A percentile compares a stretch with the other conserved stretches of the same genome.
Evolutionary conservation across 2,797 vertebrate species (phyloP).

Genomic region (Rhinogobio ventralis): DNA sequence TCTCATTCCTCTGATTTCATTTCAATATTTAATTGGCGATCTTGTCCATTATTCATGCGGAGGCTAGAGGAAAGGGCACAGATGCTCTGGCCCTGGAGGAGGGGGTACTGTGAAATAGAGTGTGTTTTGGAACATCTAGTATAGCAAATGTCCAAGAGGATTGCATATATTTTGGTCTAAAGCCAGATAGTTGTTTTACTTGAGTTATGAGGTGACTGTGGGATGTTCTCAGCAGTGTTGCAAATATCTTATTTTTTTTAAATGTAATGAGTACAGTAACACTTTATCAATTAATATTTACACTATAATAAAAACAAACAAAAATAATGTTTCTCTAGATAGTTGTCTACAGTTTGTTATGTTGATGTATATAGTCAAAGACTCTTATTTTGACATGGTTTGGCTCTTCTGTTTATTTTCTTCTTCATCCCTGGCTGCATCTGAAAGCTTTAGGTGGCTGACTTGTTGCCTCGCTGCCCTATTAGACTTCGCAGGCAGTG

Average conservation of each 20-base stretch:
- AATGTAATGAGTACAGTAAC: no score
- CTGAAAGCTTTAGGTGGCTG: no score
- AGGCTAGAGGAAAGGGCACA: constrained; percentile 50
- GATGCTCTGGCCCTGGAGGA: constrained; percentile 51
- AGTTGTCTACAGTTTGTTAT: no score
- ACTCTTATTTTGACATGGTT: no score
- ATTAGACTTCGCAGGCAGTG: no score
- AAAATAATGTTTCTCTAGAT: background rate
- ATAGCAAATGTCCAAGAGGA: constrained; percentile 10
- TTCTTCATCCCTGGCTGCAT: no score
- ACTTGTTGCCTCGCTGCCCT: no score
- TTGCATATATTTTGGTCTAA: constrained; percentile 33
- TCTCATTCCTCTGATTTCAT: constrained; percentile 60
- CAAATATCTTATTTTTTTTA: no score
- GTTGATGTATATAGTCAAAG: no score
- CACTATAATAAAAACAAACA: background rate
- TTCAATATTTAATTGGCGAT: constrained; percentile 70
- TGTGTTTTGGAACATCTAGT: constrained; percentile 29
- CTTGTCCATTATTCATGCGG: constrained; percentile 66
- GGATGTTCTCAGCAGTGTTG: constrained; percentile 5
- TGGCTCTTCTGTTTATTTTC: no score
- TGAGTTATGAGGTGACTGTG: constrained; percentile 4
- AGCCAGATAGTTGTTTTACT: constrained; percentile 35
- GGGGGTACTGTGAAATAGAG: background rate
- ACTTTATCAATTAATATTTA: background rate